Base-by-base conservation (phyloP, 1,140 invertebrate genomes). In the Antheraea pernyi region DNA sequence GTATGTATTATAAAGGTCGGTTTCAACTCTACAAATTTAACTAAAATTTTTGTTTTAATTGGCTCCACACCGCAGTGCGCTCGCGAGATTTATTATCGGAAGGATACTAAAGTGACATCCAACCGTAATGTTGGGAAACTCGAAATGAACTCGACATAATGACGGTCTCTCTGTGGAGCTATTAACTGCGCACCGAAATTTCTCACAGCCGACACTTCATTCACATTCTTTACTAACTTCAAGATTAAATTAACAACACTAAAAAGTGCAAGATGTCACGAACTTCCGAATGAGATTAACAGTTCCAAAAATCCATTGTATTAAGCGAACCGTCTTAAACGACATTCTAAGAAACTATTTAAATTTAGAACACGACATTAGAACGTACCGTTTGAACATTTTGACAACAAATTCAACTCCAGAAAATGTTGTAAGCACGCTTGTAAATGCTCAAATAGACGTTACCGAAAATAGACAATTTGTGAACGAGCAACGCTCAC, bases 61-160 rank as follows among this genome's bases (percentile, higher is more conserved):
- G 63, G 70, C 65, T 74, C 65, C 37, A 59, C 22, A 67, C 65
- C 65, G 70, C 65, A 71, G 62, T 77, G 61, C 64, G 60, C 69
- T 76, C 67, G 58, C 22, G 65, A 79, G 76, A 84, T 88, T 88
- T 87, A 89, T 86, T 80, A 82, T 81, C 65, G 74, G 70, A 80
- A 80, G 78, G 81, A 87, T 75, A 72, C 75, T 82, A 75, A 82
- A 86, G 76, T 77, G 80, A 83, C 80, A 79, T 78, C 72, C 71
- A 79, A 83, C 78, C 79, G 77, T 86, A 82, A 84, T 81, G 80
- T 79, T 82, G 72, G 76, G 76, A 82, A 81, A 81, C 80, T 82
- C 79, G 75, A 78, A 88, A 83, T 84, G 76, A 82, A 76, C 79
- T 71, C 77, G 65, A 74, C 74, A 76, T 88, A 88, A 86, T 88